These are phyloP conservation scores for Alca torda DNA, from an alignment of 2,797 vertebrate genomes.

Conservation along the genomic window DNA sequence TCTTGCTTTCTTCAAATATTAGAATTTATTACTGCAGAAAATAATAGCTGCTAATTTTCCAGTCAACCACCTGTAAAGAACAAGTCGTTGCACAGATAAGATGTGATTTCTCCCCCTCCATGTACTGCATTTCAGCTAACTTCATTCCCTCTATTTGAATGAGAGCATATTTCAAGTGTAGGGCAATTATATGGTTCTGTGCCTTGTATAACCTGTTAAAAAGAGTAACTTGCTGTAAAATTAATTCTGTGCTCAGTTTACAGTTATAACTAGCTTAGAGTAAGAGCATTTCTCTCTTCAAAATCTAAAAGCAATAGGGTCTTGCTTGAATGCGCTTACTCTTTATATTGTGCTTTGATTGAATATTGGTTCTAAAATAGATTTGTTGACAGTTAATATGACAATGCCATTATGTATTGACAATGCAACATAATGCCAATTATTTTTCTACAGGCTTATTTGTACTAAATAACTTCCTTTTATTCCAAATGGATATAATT, in stretches of 20 bases:
- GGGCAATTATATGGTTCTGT: slow-evolving; percentile 47
- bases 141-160: slow-evolving; percentile 58
- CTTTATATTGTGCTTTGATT: neutral
- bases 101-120: neutral
- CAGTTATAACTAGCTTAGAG: neutral
- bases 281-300: slow-evolving; percentile 21
- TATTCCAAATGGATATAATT: neutral
- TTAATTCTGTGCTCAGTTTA: slow-evolving; percentile 61
- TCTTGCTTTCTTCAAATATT: slow-evolving; percentile 67
- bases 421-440: neutral
- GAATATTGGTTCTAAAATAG: neutral
- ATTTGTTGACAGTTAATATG: neutral
- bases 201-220: slow-evolving; percentile 54
- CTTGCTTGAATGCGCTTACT: neutral
- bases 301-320: neutral
- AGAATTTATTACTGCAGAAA: slow-evolving; percentile 66
- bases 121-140: slow-evolving; percentile 28
- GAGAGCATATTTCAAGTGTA: slow-evolving; percentile 51
- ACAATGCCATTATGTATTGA: neutral
- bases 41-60: slow-evolving; percentile 63
- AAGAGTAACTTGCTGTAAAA: slow-evolving; percentile 55
- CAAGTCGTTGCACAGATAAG: slow-evolving; percentile 55
- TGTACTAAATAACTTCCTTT: neutral
- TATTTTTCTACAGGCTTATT: neutral
- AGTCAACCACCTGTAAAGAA: slow-evolving; percentile 57